Conservation (phyloP, 2,113 vertebrate genomes). For the Ptilonorhynchus violaceus region DNA sequence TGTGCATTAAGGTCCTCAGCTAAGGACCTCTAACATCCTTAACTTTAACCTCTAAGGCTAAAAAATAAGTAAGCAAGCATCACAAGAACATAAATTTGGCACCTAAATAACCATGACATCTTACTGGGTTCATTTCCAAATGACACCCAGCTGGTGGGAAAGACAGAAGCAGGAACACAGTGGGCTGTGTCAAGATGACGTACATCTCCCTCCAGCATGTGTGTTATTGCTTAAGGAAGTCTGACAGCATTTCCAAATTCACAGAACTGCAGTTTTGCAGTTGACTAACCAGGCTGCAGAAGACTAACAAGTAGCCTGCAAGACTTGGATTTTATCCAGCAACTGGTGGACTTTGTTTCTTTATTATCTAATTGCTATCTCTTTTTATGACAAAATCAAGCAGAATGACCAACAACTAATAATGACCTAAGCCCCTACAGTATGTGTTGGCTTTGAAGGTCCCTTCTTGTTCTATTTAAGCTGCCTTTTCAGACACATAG, state of each 20-base stretch:
- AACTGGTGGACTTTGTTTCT: not conserved
- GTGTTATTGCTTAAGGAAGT: not conserved
- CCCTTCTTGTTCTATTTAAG: not conserved
- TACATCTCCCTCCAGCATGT: not conserved
- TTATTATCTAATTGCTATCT: not conserved
- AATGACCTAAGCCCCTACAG: not conserved
- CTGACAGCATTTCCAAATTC: not conserved
- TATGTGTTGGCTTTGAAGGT: not conserved
- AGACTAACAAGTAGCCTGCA: not conserved
- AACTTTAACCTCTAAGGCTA: not conserved
- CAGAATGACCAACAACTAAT: not conserved
- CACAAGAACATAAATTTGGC: not conserved
- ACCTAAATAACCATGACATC: not conserved
- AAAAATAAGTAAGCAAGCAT: not conserved
- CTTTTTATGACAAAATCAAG: not conserved
- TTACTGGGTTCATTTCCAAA: not conserved
- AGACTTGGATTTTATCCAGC: not conserved
- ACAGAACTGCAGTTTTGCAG: not conserved
- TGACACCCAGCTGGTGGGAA: not conserved
- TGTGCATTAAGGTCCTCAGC: not conserved
- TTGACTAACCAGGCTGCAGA: not conserved
- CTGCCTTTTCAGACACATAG: not conserved
- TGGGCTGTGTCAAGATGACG: not conserved
- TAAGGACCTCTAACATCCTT: not conserved
- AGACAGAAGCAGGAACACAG: not conserved